Evolutionary conservation across 2,888 invertebrate genomes (phyloP), one percentile per base, ranked within the genome.

Genomic region (Thyatira batis): DNA sequence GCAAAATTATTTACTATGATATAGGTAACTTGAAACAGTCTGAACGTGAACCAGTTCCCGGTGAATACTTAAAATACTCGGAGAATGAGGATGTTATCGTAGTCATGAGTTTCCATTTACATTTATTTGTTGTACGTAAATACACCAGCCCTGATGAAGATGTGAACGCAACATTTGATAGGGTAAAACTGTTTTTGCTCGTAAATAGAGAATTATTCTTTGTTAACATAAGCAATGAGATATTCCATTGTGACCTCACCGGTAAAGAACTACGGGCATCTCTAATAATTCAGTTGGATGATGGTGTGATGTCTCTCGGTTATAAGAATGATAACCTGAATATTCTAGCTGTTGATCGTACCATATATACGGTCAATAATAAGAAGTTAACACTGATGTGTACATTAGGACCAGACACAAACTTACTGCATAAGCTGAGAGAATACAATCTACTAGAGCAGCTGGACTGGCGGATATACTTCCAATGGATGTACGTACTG

Each of bases 381-480:
- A 65, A 68, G 0, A 54, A 73, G 0, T 48, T 80, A 0, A 54
- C 69, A 0, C 69, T 71, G 1, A 54, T 54, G 1, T 72, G 74
- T 23, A 50, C 66, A 0, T 49, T 88, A 0, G 74, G 74, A 9
- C 60, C 68, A 0, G 61, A 72, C 2, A 58, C 61, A 0, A 85
- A 85, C 51, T 52, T 87, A 1, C 53, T 79, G 0, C 74, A 81
- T 30, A 61, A 65, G 2, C 51, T 79, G 10, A 64, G 67, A 0
- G 63, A 70, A 30, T 86, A 78, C 49, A 81, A 85, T 28, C 78
- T 89, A 21, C 33, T 90, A 0, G 86, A 85, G n/a, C 69, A 71
- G 1, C 49, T 90, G 0, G 85, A 90, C 20, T 89, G 89, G 88
- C 51, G 80, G 1, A 64, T 83, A 0, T 85, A 84, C 20, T 78